Conservation (phyloP, 2,113 vertebrate species). For the Megaleporinus macrocephalus region DNA sequence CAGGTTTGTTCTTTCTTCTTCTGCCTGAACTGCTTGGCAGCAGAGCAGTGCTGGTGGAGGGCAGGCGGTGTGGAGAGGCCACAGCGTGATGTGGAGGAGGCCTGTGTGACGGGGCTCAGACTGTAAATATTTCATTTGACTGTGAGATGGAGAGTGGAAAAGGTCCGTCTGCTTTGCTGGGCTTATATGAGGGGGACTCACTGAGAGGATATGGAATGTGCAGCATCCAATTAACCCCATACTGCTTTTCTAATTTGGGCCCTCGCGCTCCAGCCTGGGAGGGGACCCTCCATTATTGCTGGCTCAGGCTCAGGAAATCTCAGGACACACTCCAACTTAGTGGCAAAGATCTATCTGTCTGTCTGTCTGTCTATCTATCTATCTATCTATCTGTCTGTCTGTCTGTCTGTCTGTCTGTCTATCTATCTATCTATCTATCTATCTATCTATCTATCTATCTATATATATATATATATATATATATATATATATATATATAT, state of each 20-base stretch:
- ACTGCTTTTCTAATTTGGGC: conserved; percentile 66
- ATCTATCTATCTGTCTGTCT: too few species aligned
- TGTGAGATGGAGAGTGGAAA: conserved; percentile 51
- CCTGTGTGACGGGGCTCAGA: conserved; percentile 23
- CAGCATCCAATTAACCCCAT: conserved; percentile 59
- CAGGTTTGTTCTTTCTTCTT: conserved; percentile 52
- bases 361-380: too few species aligned
- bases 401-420: too few species aligned
- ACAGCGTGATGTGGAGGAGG: conserved; percentile 39
- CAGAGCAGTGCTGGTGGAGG: conserved; percentile 27
- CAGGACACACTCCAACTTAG: neutral
- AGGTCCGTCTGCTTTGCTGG: conserved; percentile 36
- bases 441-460: too few species aligned
- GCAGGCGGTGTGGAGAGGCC: conserved; percentile 37
- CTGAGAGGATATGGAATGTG: conserved; percentile 40
- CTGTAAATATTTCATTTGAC: conserved; percentile 59
- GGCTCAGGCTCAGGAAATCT: conserved; percentile 33
- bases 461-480: neutral
- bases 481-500: neutral
- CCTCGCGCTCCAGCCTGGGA: conserved; percentile 42
- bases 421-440: too few species aligned
- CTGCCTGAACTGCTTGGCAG: conserved; percentile 50
- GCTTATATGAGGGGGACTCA: conserved; percentile 41
- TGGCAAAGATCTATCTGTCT: neutral
- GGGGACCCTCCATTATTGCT: conserved; percentile 23